Evolutionary conservation across 2,797 vertebrate genomes (phyloP).

Genomic region (Diglossa cyanea): DNA sequence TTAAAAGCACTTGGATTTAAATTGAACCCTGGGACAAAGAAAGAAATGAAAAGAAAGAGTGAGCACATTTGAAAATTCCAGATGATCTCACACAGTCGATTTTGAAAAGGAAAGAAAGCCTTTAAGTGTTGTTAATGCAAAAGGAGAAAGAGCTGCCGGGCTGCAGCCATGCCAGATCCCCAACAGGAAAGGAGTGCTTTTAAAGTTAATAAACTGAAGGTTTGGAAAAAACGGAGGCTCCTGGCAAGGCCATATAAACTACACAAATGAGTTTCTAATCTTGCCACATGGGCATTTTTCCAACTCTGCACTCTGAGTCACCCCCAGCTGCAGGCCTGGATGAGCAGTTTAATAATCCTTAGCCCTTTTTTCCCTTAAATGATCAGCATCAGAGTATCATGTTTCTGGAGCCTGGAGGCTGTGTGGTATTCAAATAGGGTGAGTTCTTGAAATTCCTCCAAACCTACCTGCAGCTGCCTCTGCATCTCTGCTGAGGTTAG

Average conservation of each 20-base stretch:
- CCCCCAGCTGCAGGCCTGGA: conserved; percentile 81
- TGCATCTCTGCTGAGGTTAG: conserved; percentile 32
- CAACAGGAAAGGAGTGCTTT: conserved; percentile 74
- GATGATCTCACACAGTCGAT: conserved; percentile 79
- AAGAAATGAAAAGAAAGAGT: conserved; percentile 51
- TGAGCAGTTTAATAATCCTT: conserved; percentile 77
- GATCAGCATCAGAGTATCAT: conserved; percentile 77
- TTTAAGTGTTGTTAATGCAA: conserved; percentile 55
- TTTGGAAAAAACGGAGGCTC: conserved; percentile 77
- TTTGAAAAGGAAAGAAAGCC: conserved; percentile 61
- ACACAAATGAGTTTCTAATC: conserved; percentile 73
- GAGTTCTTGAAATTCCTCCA: conserved; percentile 78
- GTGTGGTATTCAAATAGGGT: conserved; percentile 76
- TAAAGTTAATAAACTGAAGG: conserved; percentile 84
- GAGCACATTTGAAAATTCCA: conserved; percentile 67
- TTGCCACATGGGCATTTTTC: conserved; percentile 74
- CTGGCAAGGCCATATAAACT: conserved; percentile 79
- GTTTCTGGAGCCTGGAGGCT: conserved; percentile 80
- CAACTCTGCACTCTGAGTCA: conserved; percentile 76
- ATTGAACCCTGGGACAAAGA: conserved; percentile 67
- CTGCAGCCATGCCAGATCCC: conserved; percentile 62
- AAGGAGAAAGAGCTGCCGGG: conserved; percentile 65
- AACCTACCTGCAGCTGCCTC: conserved; percentile 75
- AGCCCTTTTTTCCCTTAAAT: conserved; percentile 55
- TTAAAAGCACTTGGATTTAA: conserved; percentile 77